Evolutionary conservation across 2,113 vertebrate species (phyloP).

Genomic region (Odocoileus virginianus): DNA sequence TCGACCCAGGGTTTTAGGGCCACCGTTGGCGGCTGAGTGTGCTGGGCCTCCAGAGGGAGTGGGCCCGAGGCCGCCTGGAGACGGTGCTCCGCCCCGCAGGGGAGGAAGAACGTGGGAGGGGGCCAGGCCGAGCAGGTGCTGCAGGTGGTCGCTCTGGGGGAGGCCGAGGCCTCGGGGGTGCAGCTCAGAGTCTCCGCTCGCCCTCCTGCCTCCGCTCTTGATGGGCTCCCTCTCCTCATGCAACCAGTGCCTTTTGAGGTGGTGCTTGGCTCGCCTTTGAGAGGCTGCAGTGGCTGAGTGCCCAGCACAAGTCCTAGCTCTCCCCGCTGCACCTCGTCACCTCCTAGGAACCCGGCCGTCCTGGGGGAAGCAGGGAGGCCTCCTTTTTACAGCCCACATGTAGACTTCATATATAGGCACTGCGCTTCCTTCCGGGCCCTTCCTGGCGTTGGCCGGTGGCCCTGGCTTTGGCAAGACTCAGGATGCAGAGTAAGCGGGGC

Average conservation of each 20-base stretch:
- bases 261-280: slow-evolving; percentile 10
- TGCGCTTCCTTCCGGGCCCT: slow-evolving; percentile 71
- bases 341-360: slow-evolving; percentile 45
- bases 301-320: slow-evolving; percentile 27
- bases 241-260: not conserved
- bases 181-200: not conserved
- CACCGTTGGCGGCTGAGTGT: not conserved
- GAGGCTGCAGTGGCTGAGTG: slow-evolving; percentile 30
- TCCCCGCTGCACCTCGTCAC: not conserved
- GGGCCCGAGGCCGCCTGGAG: not conserved
- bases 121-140: not conserved
- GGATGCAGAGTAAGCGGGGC: slow-evolving; percentile 47
- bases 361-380: slow-evolving; percentile 56
- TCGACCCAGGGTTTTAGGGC: not conserved
- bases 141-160: not conserved
- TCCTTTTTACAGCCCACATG: slow-evolving; percentile 65
- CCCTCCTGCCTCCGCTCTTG: not conserved
- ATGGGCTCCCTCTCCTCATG: not conserved
- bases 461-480: slow-evolving; percentile 56
- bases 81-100: not conserved
- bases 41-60: not conserved
- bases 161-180: not conserved
- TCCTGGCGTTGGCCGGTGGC: slow-evolving; percentile 60
- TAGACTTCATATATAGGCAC: slow-evolving; percentile 59
- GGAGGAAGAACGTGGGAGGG: not conserved